Evolutionary conservation across 92 coral and sea anemone genomes (phyloP).

Genomic region (Parazoanthus atlanticus): DNA sequence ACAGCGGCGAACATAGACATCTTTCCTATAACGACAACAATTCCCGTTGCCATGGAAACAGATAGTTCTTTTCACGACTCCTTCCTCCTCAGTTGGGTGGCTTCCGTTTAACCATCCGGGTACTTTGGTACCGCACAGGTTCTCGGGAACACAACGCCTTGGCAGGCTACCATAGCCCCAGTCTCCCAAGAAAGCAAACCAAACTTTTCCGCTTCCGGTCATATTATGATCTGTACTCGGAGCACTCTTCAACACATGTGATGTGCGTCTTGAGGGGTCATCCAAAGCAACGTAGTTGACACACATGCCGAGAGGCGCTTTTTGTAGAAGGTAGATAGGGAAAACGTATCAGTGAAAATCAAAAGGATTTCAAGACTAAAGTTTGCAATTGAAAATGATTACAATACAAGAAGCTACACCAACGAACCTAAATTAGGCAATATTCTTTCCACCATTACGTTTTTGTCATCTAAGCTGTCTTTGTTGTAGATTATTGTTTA

Average conservation of each 20-base stretch:
- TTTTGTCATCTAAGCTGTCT: no score
- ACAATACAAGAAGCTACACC: no score
- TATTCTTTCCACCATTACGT: no score
- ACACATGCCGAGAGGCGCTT: constrained; percentile 12
- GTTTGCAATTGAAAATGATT: no score
- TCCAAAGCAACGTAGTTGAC: constrained; percentile 1
- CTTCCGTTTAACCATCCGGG: constrained; percentile 46
- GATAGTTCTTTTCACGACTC: background rate
- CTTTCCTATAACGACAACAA: constrained; percentile 11
- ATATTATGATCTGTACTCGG: constrained; percentile 11
- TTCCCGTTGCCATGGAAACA: constrained; percentile 24
- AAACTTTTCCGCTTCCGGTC: background rate
- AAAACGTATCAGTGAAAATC: background rate
- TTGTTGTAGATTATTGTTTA: no score
- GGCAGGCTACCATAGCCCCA: constrained; percentile 13
- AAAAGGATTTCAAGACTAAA: background rate
- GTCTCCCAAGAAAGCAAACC: constrained; percentile 15
- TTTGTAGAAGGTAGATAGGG: background rate
- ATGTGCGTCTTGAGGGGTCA: background rate
- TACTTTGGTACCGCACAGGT: constrained; percentile 41
- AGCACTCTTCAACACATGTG: background rate
- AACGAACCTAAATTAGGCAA: no score
- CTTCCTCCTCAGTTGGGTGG: constrained; percentile 24
- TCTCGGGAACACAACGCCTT: constrained; percentile 1
- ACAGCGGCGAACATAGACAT: constrained; percentile 7